These are phyloP conservation scores for Phylloscopus whistleri DNA, from an alignment of 2,113 vertebrate species.

Conservation along the genomic window DNA sequence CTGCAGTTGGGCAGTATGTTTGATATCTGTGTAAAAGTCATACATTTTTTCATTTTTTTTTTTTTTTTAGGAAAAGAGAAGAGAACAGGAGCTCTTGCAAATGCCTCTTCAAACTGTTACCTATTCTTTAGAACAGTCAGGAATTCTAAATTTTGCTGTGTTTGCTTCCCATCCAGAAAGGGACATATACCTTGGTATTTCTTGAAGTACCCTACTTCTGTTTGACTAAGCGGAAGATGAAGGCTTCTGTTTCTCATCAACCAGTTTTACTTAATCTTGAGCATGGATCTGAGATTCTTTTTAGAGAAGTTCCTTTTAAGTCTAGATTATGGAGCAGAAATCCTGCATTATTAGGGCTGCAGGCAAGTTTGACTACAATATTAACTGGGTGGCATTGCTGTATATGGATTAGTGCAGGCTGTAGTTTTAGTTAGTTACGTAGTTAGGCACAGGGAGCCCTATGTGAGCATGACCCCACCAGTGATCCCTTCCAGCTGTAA, in stretches of 20 bases:
- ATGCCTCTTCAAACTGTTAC: not conserved
- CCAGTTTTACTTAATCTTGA: not conserved
- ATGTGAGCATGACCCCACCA: not conserved
- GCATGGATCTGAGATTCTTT: not conserved
- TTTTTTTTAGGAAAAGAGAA: not conserved
- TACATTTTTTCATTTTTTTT: not conserved
- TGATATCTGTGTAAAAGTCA: not conserved
- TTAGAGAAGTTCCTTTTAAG: not conserved
- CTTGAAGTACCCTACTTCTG: not conserved
- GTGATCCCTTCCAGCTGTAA: not conserved
- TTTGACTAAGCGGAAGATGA: not conserved
- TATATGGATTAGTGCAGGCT: not conserved
- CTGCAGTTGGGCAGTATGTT: not conserved
- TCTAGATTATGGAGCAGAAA: not conserved
- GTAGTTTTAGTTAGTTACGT: not conserved
- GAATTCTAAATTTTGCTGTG: not conserved
- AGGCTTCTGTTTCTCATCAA: not conserved
- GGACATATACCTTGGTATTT: not conserved
- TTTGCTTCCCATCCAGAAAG: not conserved
- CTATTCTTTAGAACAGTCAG: not conserved
- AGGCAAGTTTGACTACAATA: not conserved
- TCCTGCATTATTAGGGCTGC: not conserved
- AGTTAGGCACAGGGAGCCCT: not conserved
- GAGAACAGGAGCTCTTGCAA: not conserved
- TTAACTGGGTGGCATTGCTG: not conserved